Percentiles rank a stretch among this genome's conserved stretches.
These are phyloP conservation scores for Ypsolopha scabrella DNA, from an alignment of 2,888 invertebrate species.

Conservation along the genomic window DNA sequence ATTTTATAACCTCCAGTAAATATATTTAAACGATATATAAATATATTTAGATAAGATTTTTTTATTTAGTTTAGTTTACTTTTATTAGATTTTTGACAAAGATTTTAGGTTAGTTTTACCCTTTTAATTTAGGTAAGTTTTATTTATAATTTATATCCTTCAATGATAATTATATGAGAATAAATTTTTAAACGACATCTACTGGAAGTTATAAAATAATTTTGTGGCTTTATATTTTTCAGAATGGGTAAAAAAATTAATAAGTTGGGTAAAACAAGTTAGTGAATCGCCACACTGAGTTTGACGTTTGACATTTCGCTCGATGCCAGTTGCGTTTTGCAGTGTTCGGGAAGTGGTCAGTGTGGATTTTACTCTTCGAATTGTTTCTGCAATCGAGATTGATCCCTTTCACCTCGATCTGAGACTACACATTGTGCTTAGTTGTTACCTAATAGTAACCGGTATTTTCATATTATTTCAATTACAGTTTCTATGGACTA, in stretches of 20 bases:
- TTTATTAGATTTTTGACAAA: too few species aligned
- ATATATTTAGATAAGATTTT: too few species aligned
- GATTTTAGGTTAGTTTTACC: too few species aligned
- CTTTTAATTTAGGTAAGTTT: too few species aligned
- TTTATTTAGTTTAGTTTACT: too few species aligned
- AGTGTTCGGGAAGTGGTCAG: slow-evolving; percentile 27
- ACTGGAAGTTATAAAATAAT: neutral
- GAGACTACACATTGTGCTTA: neutral
- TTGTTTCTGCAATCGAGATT: neutral
- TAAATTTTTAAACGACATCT: too few species aligned
- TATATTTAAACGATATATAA: too few species aligned
- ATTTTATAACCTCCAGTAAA: too few species aligned
- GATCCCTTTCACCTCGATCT: neutral
- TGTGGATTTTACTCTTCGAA: slow-evolving; percentile 1
- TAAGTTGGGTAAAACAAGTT: neutral
- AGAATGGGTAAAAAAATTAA: neutral
- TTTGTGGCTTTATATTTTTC: neutral
- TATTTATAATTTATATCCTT: too few species aligned
- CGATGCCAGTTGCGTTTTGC: slow-evolving; percentile 45
- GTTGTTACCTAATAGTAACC: neutral
- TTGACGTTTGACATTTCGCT: slow-evolving; percentile 1
- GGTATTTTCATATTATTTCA: neutral
- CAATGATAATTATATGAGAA: too few species aligned
- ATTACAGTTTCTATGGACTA: neutral
- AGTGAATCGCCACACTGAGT: neutral